Evolutionary conservation across 2,888 invertebrate species (phyloP), one percentile per base, ranked within the genome.

Genomic region (Ernsta delagoae): DNA sequence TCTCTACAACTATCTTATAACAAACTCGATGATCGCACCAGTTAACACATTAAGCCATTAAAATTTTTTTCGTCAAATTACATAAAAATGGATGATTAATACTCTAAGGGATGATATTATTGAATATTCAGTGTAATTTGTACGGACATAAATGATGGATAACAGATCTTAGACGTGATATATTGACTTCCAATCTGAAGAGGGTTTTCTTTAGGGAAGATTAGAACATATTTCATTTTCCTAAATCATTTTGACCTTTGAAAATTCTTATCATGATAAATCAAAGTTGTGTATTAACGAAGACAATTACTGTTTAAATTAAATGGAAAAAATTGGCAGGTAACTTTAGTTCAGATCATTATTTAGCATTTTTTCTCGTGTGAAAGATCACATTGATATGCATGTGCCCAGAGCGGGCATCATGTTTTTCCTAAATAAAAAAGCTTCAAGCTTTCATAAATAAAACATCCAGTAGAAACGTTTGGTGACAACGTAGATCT

Each of bases 401-500:
- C 41, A 70, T 69, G 50, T 41, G 60, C 39, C 31, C 63, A 5
- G 24, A 24, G 24, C 43, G 53, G 63, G 43, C 31, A 31, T 31
- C 68, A 66, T 73, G 73, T 86, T 88, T 87, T 87, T 83, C 77
- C 79, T 80, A 75, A 75, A 84, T 82, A 80, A 84, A 87, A 89
- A 89, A 88, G 85, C 86, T 89, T 86, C 86, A 86, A 82, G 80
- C 88, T 88, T 87, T 82, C 83, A 83, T 83, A 79, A 84, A 82
- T 79, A 84, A 89, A 90, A 86, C 84, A 81, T 78, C 79, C 85
- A 79, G 85, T 83, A 87, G 85, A 80, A 75, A 85, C 84, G 83
- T 81, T 62, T 82, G 85, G 92, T 90, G 92, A 92, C 92, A 93
- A 89, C 88, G 79, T 82, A 92, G 93, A 93, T 93, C 89, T 91